Percentiles rank a stretch among this genome's conserved stretches.
phyloP scores from a whole-genome alignment of 1,140 invertebrate species.

The Homalodisca vitripennis region DNA sequence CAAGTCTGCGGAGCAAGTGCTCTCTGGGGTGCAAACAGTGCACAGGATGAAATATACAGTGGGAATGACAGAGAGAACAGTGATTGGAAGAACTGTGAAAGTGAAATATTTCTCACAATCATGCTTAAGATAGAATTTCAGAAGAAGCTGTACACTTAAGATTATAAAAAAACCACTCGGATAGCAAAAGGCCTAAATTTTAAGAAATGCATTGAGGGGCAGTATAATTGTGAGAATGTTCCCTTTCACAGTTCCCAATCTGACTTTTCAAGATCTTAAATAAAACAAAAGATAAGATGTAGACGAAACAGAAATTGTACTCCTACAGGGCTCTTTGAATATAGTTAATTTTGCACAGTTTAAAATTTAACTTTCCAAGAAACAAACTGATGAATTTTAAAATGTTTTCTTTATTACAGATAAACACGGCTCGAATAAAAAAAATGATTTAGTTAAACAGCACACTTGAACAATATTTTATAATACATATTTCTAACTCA shows the following conservation, averaged over 20 bases:
- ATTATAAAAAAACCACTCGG: constrained; percentile 37
- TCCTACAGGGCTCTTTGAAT: constrained; percentile 9
- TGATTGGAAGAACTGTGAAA: constrained; percentile 43
- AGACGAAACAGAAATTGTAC: constrained; percentile 29
- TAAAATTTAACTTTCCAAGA: too few relatives aligned
- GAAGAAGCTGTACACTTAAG: constrained; percentile 16
- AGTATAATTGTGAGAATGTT: constrained; percentile 49
- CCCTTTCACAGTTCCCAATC: constrained; percentile 56
- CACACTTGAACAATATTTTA: too few relatives aligned
- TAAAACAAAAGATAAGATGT: constrained; percentile 23
- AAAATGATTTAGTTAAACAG: too few relatives aligned
- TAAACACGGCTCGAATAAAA: too few relatives aligned
- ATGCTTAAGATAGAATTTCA: constrained; percentile 31
- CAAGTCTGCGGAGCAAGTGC: constrained; percentile 85
- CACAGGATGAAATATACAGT: constrained; percentile 27
- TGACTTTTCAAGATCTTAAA: constrained; percentile 43
- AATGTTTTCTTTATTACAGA: too few relatives aligned
- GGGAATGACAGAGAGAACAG: constrained; percentile 32
- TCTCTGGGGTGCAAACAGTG: constrained; percentile 55
- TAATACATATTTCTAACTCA: too few relatives aligned
- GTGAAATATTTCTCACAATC: constrained; percentile 40
- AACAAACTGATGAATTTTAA: too few relatives aligned
- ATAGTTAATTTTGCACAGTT: too few relatives aligned
- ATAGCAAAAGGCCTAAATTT: constrained; percentile 2
- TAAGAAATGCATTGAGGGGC: not conserved